Evolutionary conservation across 2,888 invertebrate genomes (phyloP), one percentile per base, ranked within the genome.

Genomic region (Catocala sponsa): DNA sequence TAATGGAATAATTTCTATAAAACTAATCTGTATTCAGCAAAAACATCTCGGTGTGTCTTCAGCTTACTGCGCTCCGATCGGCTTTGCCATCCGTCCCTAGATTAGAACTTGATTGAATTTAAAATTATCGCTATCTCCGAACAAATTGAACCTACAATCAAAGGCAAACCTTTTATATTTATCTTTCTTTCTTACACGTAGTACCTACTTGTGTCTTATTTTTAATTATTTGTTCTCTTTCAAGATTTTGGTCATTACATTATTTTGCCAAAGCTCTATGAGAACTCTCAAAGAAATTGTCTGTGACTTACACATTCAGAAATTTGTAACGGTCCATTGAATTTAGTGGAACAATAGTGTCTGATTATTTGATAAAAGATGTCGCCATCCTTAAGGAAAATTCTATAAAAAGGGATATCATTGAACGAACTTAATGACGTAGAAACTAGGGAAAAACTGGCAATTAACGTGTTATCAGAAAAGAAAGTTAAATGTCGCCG

Each of bases 1-100:
- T 88, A 89, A 90, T 90, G 89, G 90, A 92, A 92, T 91, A 91
- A 91, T 91, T 90, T 88, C 84, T 82, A 87, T 81, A 65, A 68
- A 83, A 74, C 89, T 90, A 84, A 90, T 93, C 88, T 86, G 88
- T 91, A 92, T 92, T 90, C 91, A 83, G 83, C 76, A 80, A 85
- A 86, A 89, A 86, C 83, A 81, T 81, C 85, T 82, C 79, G 71
- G 82, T 83, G 81, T 87, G 82, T 83, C 84, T 79, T 80, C 83
- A 82, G 83, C 78, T 84, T 87, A 80, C 70, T 73, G 70, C 67
- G 65, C 65, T 64, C 76, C 77, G 78, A 86, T 85, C 85, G 81
- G 83, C 73, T 25, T 86, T 78, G 76, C 83, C 72, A 77, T 73
- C 78, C 74, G 74, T 76, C 77, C 75, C 67, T 75, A 84, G 86